Conservation (phyloP, 2,888 invertebrate genomes). For the Ophion ventricosus region DNA sequence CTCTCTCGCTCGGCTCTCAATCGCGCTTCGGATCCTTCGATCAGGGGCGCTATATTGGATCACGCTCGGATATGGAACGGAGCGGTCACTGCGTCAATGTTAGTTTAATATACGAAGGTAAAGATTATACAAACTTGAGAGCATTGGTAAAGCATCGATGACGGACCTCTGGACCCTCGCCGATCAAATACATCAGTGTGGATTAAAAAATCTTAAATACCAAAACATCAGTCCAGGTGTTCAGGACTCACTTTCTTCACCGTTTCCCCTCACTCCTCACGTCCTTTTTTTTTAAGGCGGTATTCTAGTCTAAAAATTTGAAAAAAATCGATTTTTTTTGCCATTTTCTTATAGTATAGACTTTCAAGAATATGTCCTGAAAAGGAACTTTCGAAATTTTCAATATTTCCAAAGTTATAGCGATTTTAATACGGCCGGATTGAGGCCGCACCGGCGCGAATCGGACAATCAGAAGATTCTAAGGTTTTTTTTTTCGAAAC, state of each 20-base stretch:
- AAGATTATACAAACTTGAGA: slow-evolving; percentile 64
- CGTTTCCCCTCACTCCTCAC: neutral
- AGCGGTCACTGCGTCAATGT: slow-evolving; percentile 71
- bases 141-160: slow-evolving; percentile 10
- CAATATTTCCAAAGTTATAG: no score
- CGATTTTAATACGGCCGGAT: no score
- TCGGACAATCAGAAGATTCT: no score
- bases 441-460: no score
- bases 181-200: slow-evolving; percentile 10
- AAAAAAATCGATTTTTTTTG: no score
- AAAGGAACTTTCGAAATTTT: no score
- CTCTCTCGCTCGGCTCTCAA: neutral
- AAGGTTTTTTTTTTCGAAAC: no score
- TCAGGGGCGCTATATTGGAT: slow-evolving; percentile 62
- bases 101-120: slow-evolving; percentile 74
- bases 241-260: neutral
- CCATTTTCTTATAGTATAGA: no score
- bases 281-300: no score
- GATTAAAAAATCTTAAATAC: slow-evolving; percentile 1
- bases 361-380: no score
- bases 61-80: slow-evolving; percentile 45
- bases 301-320: no score
- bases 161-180: neutral
- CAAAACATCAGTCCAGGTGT: neutral
- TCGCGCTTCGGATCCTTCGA: slow-evolving; percentile 12